Base-by-base conservation (phyloP, 1,140 invertebrate genomes). In the Zaprionus tsacasi region DNA sequence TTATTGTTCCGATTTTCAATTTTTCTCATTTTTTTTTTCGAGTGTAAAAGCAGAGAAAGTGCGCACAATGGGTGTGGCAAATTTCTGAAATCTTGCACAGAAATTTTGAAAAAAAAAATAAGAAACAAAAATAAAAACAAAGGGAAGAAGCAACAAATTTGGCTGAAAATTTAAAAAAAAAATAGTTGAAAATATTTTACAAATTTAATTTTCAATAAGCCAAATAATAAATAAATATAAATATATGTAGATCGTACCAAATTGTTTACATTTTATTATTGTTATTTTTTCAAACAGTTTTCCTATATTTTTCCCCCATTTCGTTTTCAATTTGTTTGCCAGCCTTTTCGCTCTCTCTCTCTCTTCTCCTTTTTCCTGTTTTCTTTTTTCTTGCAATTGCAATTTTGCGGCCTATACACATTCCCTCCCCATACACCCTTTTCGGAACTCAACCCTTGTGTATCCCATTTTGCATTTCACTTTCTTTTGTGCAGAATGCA, bases 401-500 rank as follows among this genome's bases (percentile, higher is more conserved):
- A 82, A 74, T 82, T 80, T 38, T 36, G 13, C 21, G 4, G 52
- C 52, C 52, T 38, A 38, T 12, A 15, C 17, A 30, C 27, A 3
- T 5, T 4, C 17, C 33, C 10, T 11, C 10, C 27, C 25, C 12
- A 35, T 8, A 35, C 33, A 12, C 13, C 13, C 25, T 6, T 15
- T 33, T 33, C 27, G 17, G 2, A 50, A 50, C 45, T 50, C 45
- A 50, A 50, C 45, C 45, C 45, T 50, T 50, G 15, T 50, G 21
- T 17, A 50, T 17, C 15, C 2, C 54, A 43, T 56, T 45, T 68
- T 48, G 50, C 83, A 88, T 87, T 87, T 87, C 83, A 87, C 83
- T 87, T 87, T 87, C 87, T 77, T 87, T 87, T 87, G 83, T 87
- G 74, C 73, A 66, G 60, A 70, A 87, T 88, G 83, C 83, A 87